Base-by-base conservation (phyloP, 1,140 invertebrate species). In the Octopus bimaculoides region DNA sequence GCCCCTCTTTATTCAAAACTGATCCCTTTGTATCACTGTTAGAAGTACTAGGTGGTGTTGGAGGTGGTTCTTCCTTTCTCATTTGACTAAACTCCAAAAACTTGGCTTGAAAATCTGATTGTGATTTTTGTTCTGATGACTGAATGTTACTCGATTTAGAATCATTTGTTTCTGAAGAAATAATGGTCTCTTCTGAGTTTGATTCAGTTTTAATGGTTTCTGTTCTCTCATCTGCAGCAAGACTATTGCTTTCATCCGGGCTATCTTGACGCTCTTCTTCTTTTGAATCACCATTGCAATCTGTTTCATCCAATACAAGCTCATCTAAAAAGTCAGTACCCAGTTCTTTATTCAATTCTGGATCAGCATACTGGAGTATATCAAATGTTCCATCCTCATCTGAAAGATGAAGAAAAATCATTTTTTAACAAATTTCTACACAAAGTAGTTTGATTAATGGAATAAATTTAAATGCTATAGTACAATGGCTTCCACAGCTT, bases 361-460 rank as follows among this genome's bases (percentile, higher is more conserved):
- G 95, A 92, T 98, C 96, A 0, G 96, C 96, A 91, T 97, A 98
- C 89, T 97, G 85, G 66, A 98, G 89, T 85, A 98, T 97, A 89
- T 98, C 98, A 90, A 98, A 98, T 53, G 88, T 86, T 90, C 97
- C 96, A 86, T 96, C 94, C 17, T 96, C 96, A 92, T 96, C 95
- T 92, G 91, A 52, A 81, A 86, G 71, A 17, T 77, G 53, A 80
- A 81, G 77, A 80, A 76, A 71, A 71, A 71, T 2, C 26, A 41
- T 41, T 41, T 41, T 41, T 41, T 41, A 41, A 41, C 26, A 41
- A 41, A 41, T 41, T 41, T 41, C 26, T 41, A 41, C 26, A 41
- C 26, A 41, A 41, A 41, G 26, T 41, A 41, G 26, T 41, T 41
- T 41, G 26, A 41, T 41, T 41, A 41, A 41, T 41, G 26, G 26